Conservation (phyloP, 2,888 invertebrate genomes). For the Germaria angustata region DNA sequence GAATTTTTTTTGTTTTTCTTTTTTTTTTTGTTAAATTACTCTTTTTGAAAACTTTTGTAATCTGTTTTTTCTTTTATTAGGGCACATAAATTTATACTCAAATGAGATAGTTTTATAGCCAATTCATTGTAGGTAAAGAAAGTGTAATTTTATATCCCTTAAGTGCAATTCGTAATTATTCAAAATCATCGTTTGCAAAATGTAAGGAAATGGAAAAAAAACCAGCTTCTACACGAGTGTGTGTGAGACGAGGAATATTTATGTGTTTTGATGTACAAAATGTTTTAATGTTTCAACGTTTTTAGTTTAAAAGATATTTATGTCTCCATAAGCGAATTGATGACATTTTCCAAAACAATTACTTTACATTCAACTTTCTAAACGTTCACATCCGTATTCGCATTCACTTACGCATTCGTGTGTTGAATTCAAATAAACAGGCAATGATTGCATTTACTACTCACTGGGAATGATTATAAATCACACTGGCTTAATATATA, state of each 20-base stretch:
- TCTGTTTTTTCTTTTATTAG: constrained; percentile 28
- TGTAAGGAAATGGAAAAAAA: neutral
- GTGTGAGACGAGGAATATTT: constrained; percentile 12
- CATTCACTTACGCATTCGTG: constrained; percentile 30
- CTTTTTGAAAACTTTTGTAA: constrained; percentile 49
- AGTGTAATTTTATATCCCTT: constrained; percentile 67
- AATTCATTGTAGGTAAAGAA: constrained; percentile 52
- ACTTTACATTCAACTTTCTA: constrained; percentile 53
- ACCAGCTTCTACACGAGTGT: constrained; percentile 4
- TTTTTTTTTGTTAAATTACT: constrained; percentile 57
- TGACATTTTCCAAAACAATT: constrained; percentile 63
- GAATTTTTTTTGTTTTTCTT: constrained; percentile 51
- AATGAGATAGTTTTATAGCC: constrained; percentile 64
- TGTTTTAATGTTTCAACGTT: constrained; percentile 45
- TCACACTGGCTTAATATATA: constrained; percentile 46
- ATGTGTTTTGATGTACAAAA: constrained; percentile 36
- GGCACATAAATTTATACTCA: constrained; percentile 43
- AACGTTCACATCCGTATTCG: constrained; percentile 17
- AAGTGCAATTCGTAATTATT: constrained; percentile 77
- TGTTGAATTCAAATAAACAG: constrained; percentile 41
- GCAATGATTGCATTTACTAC: neutral
- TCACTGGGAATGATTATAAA: constrained; percentile 42
- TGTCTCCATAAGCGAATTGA: constrained; percentile 60
- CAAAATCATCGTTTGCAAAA: constrained; percentile 71
- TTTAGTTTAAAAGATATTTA: constrained; percentile 52